Conservation (phyloP, 2,113 vertebrate species). For the Anarrhichthys ocellatus region DNA sequence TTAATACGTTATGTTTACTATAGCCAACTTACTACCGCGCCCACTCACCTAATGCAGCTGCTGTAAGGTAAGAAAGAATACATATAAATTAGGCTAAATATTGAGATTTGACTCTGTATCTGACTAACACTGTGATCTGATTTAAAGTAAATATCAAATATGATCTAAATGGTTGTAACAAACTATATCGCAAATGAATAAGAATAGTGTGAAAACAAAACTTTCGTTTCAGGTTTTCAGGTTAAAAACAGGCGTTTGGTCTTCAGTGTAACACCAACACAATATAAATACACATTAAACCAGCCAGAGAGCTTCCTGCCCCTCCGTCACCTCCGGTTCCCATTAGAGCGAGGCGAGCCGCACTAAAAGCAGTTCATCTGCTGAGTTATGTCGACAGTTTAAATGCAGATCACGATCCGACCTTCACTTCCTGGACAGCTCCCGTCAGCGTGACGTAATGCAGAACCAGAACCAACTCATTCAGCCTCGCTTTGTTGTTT, state of each 20-base stretch:
- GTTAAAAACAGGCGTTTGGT: too few relatives aligned
- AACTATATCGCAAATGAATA: not conserved
- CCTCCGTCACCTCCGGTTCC: not conserved
- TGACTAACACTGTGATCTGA: too few relatives aligned
- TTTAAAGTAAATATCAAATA: not conserved
- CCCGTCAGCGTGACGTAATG: conserved; percentile 35
- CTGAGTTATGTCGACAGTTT: conserved; percentile 23
- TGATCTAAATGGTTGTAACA: not conserved
- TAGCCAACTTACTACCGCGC: too few relatives aligned
- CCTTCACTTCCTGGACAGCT: conserved; percentile 2
- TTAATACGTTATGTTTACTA: too few relatives aligned
- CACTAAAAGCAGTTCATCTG: conserved; percentile 26
- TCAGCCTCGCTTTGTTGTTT: conserved; percentile 13
- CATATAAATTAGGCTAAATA: too few relatives aligned
- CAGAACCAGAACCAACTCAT: conserved; percentile 16
- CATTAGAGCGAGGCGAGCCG: not conserved
- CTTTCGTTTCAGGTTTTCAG: not conserved
- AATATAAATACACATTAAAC: not conserved
- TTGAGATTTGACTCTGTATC: too few relatives aligned
- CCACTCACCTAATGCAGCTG: too few relatives aligned
- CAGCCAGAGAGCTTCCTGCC: not conserved
- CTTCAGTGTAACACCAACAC: not conserved
- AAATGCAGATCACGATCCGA: conserved; percentile 28
- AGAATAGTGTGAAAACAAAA: not conserved
- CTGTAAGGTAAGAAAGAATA: too few relatives aligned